Evolutionary conservation across 2,113 vertebrate genomes (phyloP).

Genomic region (Dissostichus mawsoni): DNA sequence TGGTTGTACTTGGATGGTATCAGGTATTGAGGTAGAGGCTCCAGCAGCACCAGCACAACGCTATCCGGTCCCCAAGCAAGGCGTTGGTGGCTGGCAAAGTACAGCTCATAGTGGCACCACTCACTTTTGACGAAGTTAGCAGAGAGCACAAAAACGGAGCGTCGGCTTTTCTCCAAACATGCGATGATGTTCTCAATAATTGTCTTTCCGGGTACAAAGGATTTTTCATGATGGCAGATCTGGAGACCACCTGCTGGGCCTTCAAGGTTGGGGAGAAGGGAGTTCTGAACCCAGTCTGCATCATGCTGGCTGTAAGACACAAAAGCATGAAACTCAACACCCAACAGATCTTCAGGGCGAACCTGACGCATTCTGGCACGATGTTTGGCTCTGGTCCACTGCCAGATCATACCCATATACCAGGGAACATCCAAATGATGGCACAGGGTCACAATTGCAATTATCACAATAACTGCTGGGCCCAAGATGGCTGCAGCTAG

Average conservation of each 20-base stretch:
- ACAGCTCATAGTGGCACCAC: slow-evolving; percentile 96
- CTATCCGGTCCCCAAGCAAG: slow-evolving; percentile 81
- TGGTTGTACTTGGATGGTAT: slow-evolving; percentile 91
- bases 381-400: slow-evolving; percentile 89
- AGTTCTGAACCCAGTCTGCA: slow-evolving; percentile 85
- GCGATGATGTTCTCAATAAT: slow-evolving; percentile 92
- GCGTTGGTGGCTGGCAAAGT: slow-evolving; percentile 91
- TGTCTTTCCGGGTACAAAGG: slow-evolving; percentile 89
- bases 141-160: slow-evolving; percentile 91
- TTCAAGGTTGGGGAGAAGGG: slow-evolving; percentile 88
- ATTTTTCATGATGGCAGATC: slow-evolving; percentile 90
- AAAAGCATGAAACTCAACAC: slow-evolving; percentile 89
- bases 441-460: slow-evolving; percentile 77
- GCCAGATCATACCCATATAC: slow-evolving; percentile 90
- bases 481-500: slow-evolving; percentile 81
- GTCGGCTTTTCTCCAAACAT: slow-evolving; percentile 91
- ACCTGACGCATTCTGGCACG: slow-evolving; percentile 69
- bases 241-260: slow-evolving; percentile 65
- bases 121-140: slow-evolving; percentile 93
- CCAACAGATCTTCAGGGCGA: slow-evolving; percentile 55
- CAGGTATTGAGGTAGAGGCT: slow-evolving; percentile 87
- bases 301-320: slow-evolving; percentile 92
- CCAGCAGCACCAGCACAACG: slow-evolving; percentile 90
- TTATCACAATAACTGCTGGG: slow-evolving; percentile 71
- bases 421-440: slow-evolving; percentile 86